Evolutionary conservation across 2,113 vertebrate species (phyloP), one percentile per base, ranked within the genome.

Genomic region (Glaucidium brasilianum): DNA sequence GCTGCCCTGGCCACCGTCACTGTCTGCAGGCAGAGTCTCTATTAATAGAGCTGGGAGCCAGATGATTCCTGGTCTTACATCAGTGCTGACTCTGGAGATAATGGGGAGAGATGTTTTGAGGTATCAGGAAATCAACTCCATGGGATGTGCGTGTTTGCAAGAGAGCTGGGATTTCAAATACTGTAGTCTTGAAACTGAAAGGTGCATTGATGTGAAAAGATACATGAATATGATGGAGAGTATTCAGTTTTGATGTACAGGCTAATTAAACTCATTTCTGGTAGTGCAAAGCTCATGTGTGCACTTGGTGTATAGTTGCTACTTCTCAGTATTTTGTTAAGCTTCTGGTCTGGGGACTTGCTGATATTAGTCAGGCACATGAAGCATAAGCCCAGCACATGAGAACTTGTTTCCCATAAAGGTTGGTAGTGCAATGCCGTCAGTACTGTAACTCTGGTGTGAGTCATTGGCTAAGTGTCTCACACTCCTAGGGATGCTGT

Each of bases 151-250:
- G 0, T 23, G 47, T 18, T 23, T 5, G 66, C 79, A 20, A 22
- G 74, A 37, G 29, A 43, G 66, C 15, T 1, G 7, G 37, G 9
- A 22, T 53, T 59, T 76, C n/a, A 21, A 1, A 18, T 10, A 2
- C 4, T 3, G 0, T 5, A 0, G 1, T 11, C 60, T 10, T 13
- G 50, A 22, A 67, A 43, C 12, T 1, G 17, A 43, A 47, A 18
- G 47, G 21, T 41, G 30, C 41, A 2, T 39, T 9, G 6, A 19
- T 1, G 3, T 41, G 9, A 18, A 29, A 66, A 32, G 6, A 3
- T 2, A 12, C 21, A 9, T 32, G 12, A 39, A 10, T 15, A 4
- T 1, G 18, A 25, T 20, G 58, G 37, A 53, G 15, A 39, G n/a
- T 30, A 27, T 17, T 52, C 2, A 25, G 3, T 12, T 78, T 60